These are phyloP conservation scores for Parus major DNA, from an alignment of 2,113 vertebrate genomes.

Conservation along the genomic window DNA sequence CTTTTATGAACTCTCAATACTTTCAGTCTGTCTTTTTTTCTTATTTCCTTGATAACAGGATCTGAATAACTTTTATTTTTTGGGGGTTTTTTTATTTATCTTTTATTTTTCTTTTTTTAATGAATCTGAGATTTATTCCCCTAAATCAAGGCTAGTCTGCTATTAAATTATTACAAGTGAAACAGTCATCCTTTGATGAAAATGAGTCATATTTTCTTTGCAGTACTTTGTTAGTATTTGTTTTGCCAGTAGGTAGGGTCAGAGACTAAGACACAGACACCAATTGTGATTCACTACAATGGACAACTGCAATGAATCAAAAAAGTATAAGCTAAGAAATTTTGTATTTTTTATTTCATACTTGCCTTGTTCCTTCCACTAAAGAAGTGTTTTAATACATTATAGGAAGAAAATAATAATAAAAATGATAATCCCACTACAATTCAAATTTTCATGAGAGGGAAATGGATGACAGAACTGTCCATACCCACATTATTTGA, in stretches of 20 bases:
- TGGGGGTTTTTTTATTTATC: rapidly evolving
- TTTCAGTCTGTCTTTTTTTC: neutral
- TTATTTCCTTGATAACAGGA: neutral
- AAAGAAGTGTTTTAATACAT: neutral
- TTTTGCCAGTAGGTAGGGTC: neutral
- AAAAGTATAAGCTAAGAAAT: neutral
- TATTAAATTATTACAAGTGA: neutral
- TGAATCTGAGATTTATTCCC: neutral
- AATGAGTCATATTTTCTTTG: neutral
- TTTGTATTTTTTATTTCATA: neutral
- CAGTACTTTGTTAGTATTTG: neutral
- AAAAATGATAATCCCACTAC: neutral
- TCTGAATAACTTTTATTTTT: neutral
- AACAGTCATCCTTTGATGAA: neutral
- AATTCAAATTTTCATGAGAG: neutral
- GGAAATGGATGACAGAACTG: neutral
- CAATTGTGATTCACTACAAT: neutral
- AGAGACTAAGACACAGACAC: neutral
- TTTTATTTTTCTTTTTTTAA: neutral
- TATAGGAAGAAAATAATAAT: neutral
- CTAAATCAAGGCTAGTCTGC: neutral
- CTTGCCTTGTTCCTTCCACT: neutral
- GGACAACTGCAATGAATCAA: neutral
- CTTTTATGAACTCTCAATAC: neutral
- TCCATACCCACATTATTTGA: neutral